Base-by-base conservation (phyloP, 2,113 vertebrate genomes). In the Cettia cetti region DNA sequence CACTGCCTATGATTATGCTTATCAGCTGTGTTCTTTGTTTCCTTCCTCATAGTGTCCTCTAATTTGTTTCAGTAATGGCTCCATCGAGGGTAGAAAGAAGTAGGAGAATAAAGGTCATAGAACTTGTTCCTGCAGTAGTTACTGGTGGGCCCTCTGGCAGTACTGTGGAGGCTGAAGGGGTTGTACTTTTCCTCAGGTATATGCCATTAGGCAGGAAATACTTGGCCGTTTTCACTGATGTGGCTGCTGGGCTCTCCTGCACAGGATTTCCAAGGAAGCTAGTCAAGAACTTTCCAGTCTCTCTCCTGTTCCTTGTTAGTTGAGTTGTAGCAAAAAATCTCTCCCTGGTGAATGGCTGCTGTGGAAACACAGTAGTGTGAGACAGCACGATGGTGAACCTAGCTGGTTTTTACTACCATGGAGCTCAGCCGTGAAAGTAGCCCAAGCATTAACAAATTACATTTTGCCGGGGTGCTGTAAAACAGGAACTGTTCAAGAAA, bases 71-170 rank as follows among this genome's bases (percentile, higher is more conserved):
- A 20, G 10, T 56, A 50, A 35, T 57, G 20, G n/a, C 27, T 64
- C 12, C 10, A 3, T 33, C 0, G 0, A 16, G 0, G 2, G 13
- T 49, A 37, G 28, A 49, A 81, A 33, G 72, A 53, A 60, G 7
- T 1, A 33, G 16, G 10, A 6, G 8, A 22, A 35, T 75, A 21
- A 17, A 16, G n/a, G 39, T 40, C 3, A 5, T 0, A 11, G 35
- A 60, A 16, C 20, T 35, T 74, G 0, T 65, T 81, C n/a, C 49
- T 90, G 27, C 39, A 33, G 28, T 37, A 50, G 60, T 40, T 71
- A 4, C 42, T 69, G 64, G 26, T 42, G 26, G n/a, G 40, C 28
- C 15, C 56, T 65, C 28, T 52, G 39, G 35, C 16, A 47, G 26
- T 11, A n/a, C 5, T 30, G 22, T 77, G 50, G 45, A 45, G 60